Conservation (phyloP, 2,797 vertebrate species). For the Fringilla coelebs region DNA sequence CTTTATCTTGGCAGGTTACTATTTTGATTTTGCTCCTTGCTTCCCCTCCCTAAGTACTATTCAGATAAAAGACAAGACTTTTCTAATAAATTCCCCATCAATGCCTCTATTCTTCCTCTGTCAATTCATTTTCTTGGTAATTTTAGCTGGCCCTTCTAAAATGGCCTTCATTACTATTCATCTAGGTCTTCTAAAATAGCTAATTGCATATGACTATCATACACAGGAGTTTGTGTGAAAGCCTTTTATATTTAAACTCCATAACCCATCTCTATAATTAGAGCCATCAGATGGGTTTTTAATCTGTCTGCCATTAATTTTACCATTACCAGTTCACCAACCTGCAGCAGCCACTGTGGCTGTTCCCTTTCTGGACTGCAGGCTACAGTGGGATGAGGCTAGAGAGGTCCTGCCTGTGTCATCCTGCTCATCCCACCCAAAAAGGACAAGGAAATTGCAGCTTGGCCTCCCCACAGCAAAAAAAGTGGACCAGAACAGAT, state of each 20-base stretch:
- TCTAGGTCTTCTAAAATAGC: slow-evolving; percentile 9
- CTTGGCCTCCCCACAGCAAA: background rate
- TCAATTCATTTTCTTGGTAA: slow-evolving; percentile 10
- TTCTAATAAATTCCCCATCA: background rate
- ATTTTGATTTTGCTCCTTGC: background rate
- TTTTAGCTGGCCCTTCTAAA: slow-evolving; percentile 52
- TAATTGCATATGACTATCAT: slow-evolving; percentile 19
- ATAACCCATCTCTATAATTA: background rate
- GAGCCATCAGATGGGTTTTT: background rate
- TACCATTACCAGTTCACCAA: background rate
- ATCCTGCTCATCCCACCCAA: background rate
- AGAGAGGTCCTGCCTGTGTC: background rate
- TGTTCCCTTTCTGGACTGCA: background rate
- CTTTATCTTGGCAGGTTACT: background rate
- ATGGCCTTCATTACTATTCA: slow-evolving; percentile 38
- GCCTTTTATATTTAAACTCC: slow-evolving; percentile 37
- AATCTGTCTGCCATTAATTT: background rate
- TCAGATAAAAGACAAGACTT: background rate
- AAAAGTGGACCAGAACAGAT: background rate
- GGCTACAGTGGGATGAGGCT: accelerated
- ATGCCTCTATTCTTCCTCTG: background rate
- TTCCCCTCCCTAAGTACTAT: background rate
- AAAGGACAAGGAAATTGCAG: background rate
- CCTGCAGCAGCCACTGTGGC: background rate
- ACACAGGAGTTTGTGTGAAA: slow-evolving; percentile 19